Evolutionary conservation across 2,888 invertebrate species (phyloP), one percentile per base, ranked within the genome.

Genomic region (Rhodophaea formosa): DNA sequence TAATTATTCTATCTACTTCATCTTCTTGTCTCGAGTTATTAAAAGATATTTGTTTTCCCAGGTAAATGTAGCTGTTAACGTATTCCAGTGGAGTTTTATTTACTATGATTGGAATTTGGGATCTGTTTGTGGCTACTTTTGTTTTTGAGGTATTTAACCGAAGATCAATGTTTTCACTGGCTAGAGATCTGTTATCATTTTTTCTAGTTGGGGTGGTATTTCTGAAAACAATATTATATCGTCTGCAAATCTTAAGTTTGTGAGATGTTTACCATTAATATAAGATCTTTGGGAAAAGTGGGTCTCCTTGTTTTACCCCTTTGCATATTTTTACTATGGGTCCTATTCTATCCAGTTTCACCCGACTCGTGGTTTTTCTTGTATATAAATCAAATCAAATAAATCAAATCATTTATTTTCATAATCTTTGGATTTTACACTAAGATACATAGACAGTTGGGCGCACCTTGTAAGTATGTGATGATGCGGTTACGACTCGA

Each of bases 221-320:
- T n/a, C n/a, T n/a, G n/a, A n/a, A n/a, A n/a, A 45, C 1, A 45
- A 10, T 17, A 45, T 45, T 17, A 45, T 45, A 16, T 45, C 45
- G 14, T 45, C 45, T 45, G 45, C 45, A 10, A 45, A 45, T 45
- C 45, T 45, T 0, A 45, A 17, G 45, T 45, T 45, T 45, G 45
- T 45, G 2, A 45, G 17, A 12, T 45, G 8, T 10, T 45, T 45
- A 2, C 45, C 45, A 17, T 45, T 45, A 17, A 45, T 45, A 10
- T 45, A 45, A 8, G 17, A 17, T 45, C 45, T 17, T 23, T 23
- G 23, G 23, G 2, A 23, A 23, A 5, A 23, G 3, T 23, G 23
- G 23, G 23, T 23, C 23, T 23, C 23, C 23, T 23, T 23, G 23
- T 23, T 23, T 23, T 23, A 23, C 23, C 23, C 23, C 23, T 23